Conservation (phyloP, 2,888 invertebrate genomes). For the Limnephilus auricula region DNA sequence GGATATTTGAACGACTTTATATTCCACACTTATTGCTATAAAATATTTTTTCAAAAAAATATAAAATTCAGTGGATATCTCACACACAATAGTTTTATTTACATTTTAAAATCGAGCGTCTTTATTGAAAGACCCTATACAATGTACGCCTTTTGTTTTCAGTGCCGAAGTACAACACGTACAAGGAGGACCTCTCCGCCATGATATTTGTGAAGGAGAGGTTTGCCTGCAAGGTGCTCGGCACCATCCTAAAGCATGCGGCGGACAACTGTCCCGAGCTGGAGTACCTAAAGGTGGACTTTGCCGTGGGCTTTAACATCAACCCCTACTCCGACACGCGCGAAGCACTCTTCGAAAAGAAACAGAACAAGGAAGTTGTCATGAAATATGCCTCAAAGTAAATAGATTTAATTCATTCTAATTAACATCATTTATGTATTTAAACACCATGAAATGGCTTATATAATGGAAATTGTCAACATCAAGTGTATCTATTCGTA, state of each 20-base stretch:
- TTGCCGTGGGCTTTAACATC: slow-evolving; percentile 83
- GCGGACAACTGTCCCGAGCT: slow-evolving; percentile 74
- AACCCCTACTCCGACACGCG: slow-evolving; percentile 79
- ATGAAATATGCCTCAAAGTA: slow-evolving; percentile 75
- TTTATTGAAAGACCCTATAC: too few species aligned
- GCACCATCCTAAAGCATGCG: slow-evolving; percentile 80
- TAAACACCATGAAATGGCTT: too few species aligned
- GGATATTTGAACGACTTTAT: too few species aligned
- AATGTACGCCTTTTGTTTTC: slow-evolving; percentile 30
- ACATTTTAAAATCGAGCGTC: too few species aligned
- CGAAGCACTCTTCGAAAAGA: slow-evolving; percentile 77
- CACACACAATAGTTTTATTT: too few species aligned
- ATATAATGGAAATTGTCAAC: too few species aligned
- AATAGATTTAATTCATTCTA: slow-evolving; percentile 66
- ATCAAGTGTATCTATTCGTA: too few species aligned
- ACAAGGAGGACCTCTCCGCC: slow-evolving; percentile 78
- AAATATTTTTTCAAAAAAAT: too few species aligned
- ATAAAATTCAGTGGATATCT: too few species aligned
- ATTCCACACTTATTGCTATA: too few species aligned
- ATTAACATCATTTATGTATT: too few species aligned
- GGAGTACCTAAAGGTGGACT: slow-evolving; percentile 82
- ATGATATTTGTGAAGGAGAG: slow-evolving; percentile 86
- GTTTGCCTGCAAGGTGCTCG: slow-evolving; percentile 86
- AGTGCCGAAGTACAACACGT: slow-evolving; percentile 69
- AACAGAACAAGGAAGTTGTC: slow-evolving; percentile 77